Conservation (phyloP, 1,140 invertebrate genomes). For the Hyposmocoma kahamanoa region DNA sequence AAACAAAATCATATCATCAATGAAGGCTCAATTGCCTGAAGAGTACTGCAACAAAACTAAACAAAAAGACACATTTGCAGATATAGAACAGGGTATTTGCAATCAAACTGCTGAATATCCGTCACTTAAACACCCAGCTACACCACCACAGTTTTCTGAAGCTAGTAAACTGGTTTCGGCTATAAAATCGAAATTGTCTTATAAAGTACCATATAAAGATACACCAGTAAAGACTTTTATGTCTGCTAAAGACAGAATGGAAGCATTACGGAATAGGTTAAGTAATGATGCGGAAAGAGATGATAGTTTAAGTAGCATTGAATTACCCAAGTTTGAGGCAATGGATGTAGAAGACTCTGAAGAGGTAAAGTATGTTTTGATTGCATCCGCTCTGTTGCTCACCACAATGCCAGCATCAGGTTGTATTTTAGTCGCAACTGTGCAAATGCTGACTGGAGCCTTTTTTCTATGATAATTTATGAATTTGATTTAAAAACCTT, state of each 20-base stretch:
- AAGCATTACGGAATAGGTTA: conserved; percentile 28
- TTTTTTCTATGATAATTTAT: too few relatives aligned
- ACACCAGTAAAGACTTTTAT: conserved; percentile 24
- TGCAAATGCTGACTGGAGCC: too few relatives aligned
- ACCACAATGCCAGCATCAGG: too few relatives aligned
- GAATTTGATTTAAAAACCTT: too few relatives aligned
- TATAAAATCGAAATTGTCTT: conserved; percentile 54
- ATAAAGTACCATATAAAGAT: conserved; percentile 33
- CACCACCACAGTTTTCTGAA: conserved; percentile 61
- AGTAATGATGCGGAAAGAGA: conserved; percentile 24
- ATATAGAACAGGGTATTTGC: conserved; percentile 58
- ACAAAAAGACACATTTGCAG: conserved; percentile 59
- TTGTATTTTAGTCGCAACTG: too few relatives aligned
- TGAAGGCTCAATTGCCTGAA: conserved; percentile 62
- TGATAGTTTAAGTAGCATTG: conserved; percentile 8
- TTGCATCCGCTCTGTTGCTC: background rate
- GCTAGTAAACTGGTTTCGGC: conserved; percentile 57
- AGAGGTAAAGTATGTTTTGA: conserved; percentile 35
- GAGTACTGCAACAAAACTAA: conserved; percentile 47
- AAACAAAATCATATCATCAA: conserved; percentile 63
- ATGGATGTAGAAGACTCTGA: conserved; percentile 54
- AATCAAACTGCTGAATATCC: conserved; percentile 55
- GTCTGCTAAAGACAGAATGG: conserved; percentile 41
- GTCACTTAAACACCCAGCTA: conserved; percentile 51
- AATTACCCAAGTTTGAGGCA: conserved; percentile 18